Evolutionary conservation across 2,888 invertebrate genomes (phyloP).

Genomic region (Trichacis sp.): DNA sequence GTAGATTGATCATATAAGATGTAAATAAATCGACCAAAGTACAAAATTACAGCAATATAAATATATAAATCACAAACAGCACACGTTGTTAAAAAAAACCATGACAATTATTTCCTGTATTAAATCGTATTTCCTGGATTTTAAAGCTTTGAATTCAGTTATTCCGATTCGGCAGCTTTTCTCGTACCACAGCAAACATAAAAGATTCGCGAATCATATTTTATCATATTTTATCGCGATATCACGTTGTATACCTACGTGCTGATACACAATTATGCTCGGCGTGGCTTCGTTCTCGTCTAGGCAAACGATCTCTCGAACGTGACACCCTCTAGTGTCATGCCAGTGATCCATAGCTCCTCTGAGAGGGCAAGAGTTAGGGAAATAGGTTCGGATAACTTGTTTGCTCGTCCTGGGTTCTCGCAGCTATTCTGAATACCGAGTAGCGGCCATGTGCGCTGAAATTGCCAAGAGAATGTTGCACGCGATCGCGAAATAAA

Average conservation of each 20-base stretch:
- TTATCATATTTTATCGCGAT: slow-evolving; percentile 65
- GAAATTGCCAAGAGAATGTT: slow-evolving; percentile 56
- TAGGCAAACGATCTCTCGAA: slow-evolving; percentile 43
- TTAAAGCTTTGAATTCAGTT: too few relatives aligned
- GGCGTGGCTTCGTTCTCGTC: slow-evolving; percentile 44
- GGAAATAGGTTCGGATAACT: slow-evolving; percentile 68
- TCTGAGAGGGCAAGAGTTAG: slow-evolving; percentile 64
- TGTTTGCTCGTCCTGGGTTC: slow-evolving; percentile 59
- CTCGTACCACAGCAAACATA: slow-evolving; percentile 39
- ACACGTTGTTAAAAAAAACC: too few relatives aligned
- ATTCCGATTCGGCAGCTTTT: too few relatives aligned
- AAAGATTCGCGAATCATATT: slow-evolving; percentile 41
- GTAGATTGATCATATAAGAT: too few relatives aligned
- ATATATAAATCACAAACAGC: too few relatives aligned
- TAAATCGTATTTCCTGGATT: too few relatives aligned
- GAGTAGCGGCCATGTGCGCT: slow-evolving; percentile 55
- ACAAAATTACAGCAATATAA: too few relatives aligned
- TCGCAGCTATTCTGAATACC: slow-evolving; percentile 60
- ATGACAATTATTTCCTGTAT: too few relatives aligned
- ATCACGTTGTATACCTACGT: slow-evolving; percentile 63
- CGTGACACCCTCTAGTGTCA: slow-evolving; percentile 52
- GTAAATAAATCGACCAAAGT: too few relatives aligned
- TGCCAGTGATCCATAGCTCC: slow-evolving; percentile 66
- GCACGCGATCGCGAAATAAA: slow-evolving; percentile 37
- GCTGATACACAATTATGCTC: slow-evolving; percentile 68